Conservation (phyloP, 2,113 vertebrate genomes). For the Carassius gibelio region DNA sequence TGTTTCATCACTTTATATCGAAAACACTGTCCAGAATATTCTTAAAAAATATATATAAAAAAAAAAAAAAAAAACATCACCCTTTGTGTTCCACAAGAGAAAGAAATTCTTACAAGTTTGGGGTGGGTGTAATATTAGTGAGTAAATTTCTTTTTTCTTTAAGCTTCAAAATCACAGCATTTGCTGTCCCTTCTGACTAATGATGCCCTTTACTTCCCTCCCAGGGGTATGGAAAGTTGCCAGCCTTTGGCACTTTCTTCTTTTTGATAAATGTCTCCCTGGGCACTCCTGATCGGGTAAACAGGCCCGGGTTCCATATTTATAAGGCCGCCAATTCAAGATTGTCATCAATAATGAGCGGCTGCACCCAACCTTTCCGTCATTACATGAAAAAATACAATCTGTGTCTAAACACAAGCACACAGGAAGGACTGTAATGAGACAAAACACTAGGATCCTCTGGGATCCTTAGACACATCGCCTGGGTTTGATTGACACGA, state of each 20-base stretch:
- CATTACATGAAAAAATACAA: conserved; percentile 4
- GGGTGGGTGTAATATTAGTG: background rate
- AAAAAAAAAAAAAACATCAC: background rate
- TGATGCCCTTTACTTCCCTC: conserved; percentile 28
- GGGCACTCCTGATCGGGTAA: conserved; percentile 34
- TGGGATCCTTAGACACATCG: background rate
- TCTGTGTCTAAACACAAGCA: background rate
- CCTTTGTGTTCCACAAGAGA: background rate
- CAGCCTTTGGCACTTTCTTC: conserved; percentile 14
- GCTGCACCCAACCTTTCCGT: background rate
- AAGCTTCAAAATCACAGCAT: background rate
- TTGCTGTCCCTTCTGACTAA: conserved; percentile 20
- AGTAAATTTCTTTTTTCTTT: background rate
- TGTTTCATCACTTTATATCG: background rate
- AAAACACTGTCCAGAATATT: background rate
- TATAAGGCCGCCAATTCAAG: conserved; percentile 43
- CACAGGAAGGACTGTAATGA: conserved; percentile 37
- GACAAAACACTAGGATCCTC: conserved; percentile 18
- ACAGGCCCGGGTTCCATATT: conserved; percentile 51
- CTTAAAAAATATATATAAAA: too few species aligned
- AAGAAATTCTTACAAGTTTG: background rate
- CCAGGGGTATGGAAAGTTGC: conserved; percentile 5
- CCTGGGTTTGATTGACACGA: conserved; percentile 39
- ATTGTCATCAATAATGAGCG: conserved; percentile 54
- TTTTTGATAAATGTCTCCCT: conserved; percentile 37